Conservation (phyloP, 2,888 invertebrate genomes). For the Scaptomyza reducta region DNA sequence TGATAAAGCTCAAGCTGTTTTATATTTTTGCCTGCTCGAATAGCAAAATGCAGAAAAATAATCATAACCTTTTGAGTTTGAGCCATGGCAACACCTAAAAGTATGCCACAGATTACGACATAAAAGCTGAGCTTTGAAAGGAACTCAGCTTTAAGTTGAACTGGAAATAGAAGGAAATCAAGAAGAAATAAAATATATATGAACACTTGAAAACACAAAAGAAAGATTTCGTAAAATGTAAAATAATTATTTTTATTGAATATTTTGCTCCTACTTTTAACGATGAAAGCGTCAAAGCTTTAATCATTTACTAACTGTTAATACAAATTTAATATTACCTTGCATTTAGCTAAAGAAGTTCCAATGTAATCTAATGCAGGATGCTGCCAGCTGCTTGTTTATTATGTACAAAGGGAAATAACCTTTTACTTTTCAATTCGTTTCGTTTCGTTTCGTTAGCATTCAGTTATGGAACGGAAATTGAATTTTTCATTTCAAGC, state of each 20-base stretch:
- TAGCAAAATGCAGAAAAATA: too few relatives aligned
- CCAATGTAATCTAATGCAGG: neutral
- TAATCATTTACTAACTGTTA: too few relatives aligned
- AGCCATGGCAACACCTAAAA: conserved; percentile 5
- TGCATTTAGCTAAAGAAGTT: neutral
- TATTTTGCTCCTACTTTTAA: too few relatives aligned
- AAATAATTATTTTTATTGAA: too few relatives aligned
- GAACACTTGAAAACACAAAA: too few relatives aligned
- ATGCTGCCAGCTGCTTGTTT: conserved; percentile 11
- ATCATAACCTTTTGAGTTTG: neutral
- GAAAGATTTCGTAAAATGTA: too few relatives aligned
- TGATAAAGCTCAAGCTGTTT: neutral
- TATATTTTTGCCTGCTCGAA: neutral
- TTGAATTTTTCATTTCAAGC: conserved; percentile 62
- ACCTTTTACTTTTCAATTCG: conserved; percentile 14
- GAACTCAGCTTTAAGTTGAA: neutral
- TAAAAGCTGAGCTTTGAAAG: neutral
- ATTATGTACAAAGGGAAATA: conserved; percentile 29
- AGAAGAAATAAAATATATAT: neutral
- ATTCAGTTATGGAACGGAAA: conserved; percentile 56
- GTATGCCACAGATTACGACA: conserved; percentile 7
- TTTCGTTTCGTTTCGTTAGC: conserved; percentile 13
- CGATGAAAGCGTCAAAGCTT: too few relatives aligned
- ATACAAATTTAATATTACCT: too few relatives aligned
- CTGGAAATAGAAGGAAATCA: too few relatives aligned